Evolutionary conservation across 2,797 vertebrate species (phyloP).

Genomic region (Tympanoctomys barrerae): DNA sequence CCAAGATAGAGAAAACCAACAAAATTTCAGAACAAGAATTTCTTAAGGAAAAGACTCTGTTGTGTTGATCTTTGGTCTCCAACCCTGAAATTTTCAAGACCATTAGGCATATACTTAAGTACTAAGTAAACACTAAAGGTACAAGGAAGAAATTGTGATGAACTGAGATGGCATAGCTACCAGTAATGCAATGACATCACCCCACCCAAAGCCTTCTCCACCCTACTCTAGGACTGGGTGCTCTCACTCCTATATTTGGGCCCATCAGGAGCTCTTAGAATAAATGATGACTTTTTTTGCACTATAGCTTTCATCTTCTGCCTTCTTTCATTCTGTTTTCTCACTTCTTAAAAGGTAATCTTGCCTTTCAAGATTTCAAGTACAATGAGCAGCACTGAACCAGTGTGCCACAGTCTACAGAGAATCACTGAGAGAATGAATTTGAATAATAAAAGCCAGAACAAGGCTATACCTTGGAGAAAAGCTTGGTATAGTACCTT

Average conservation of each 20-base stretch:
- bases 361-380: conserved; percentile 41
- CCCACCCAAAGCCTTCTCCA: neutral
- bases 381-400: neutral
- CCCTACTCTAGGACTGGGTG: neutral
- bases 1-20: conserved; percentile 35
- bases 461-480: conserved; percentile 84
- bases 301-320: conserved; percentile 52
- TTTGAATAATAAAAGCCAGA: conserved; percentile 87
- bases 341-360: conserved; percentile 59
- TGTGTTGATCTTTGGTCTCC: conserved; percentile 22
- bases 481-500: conserved; percentile 67
- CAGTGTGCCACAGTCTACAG: conserved; percentile 73
- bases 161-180: neutral
- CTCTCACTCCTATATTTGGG: conserved; percentile 17
- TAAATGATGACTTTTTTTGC: conserved; percentile 22
- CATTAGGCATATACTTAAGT: neutral
- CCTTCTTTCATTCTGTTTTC: neutral
- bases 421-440: conserved; percentile 81
- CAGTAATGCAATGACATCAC: neutral
- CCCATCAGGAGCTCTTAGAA: neutral
- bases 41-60: conserved; percentile 14
- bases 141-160: neutral
- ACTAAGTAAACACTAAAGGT: conserved; percentile 51
- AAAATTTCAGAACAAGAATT: conserved; percentile 44
- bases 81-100: neutral